These are phyloP conservation scores for Pelodiscus sinensis DNA, from an alignment of 2,113 vertebrate genomes.

Conservation along the genomic window DNA sequence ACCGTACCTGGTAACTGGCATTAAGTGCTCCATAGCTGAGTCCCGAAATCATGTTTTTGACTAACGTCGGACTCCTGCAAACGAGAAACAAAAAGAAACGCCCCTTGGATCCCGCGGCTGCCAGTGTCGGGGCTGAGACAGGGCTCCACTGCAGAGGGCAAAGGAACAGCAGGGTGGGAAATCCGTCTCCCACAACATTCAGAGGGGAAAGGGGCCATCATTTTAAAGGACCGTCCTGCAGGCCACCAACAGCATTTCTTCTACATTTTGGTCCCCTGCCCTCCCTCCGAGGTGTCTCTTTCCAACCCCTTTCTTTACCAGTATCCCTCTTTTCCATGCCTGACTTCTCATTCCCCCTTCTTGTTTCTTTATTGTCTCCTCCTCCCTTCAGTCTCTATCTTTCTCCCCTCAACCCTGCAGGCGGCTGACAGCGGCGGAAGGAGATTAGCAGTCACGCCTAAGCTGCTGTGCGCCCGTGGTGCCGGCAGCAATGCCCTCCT, in stretches of 20 bases:
- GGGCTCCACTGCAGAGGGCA: neutral
- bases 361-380: neutral
- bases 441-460: neutral
- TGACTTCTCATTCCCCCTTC: neutral
- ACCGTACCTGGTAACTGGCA: constrained; percentile 96
- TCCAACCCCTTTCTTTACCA: neutral
- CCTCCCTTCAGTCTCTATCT: neutral
- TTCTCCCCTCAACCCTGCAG: neutral
- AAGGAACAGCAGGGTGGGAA: neutral
- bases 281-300: neutral
- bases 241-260: neutral
- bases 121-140: fast-evolving
- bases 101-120: fast-evolving
- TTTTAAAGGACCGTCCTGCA: neutral
- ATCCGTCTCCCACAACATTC: neutral
- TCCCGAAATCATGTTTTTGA: constrained; percentile 99
- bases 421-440: neutral
- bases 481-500: neutral
- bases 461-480: neutral
- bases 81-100: constrained; percentile 1
- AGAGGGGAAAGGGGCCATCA: neutral
- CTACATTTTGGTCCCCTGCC: neutral
- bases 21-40: constrained; percentile 97
- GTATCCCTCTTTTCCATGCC: neutral
- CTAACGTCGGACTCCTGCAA: constrained; percentile 95